Conservation (phyloP, 2,113 vertebrate species). For the Syngnathus typhle region DNA sequence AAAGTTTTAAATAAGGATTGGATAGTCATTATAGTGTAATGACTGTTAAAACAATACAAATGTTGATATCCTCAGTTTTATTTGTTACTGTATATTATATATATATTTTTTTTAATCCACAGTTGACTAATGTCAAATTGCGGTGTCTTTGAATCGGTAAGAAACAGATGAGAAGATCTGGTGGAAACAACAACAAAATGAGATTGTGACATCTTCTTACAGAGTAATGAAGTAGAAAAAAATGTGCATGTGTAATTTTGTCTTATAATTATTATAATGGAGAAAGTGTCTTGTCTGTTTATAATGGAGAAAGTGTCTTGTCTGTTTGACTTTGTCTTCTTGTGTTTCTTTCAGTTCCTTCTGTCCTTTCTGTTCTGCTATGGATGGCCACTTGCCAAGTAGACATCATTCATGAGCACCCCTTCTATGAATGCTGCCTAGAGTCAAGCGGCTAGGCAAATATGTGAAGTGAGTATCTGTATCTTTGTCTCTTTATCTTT, state of each 20-base stretch:
- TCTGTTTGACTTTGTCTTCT: background rate
- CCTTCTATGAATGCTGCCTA: background rate
- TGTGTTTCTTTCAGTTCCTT: background rate
- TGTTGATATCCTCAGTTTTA: too few relatives aligned
- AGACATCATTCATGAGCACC: background rate
- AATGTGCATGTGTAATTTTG: background rate
- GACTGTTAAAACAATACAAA: too few relatives aligned
- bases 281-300: background rate
- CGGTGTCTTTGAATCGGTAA: too few relatives aligned
- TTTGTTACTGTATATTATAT: too few relatives aligned
- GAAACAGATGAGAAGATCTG: too few relatives aligned
- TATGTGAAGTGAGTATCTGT: background rate
- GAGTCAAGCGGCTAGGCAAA: background rate
- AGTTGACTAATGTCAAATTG: too few relatives aligned
- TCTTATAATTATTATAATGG: background rate
- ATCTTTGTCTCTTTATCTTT: background rate
- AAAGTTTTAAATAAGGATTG: too few relatives aligned
- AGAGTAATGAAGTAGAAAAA: too few relatives aligned
- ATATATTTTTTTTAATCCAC: too few relatives aligned
- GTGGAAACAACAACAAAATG: too few relatives aligned
- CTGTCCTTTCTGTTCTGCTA: background rate
- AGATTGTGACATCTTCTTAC: too few relatives aligned
- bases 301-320: background rate
- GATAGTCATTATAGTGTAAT: too few relatives aligned
- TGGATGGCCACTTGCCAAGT: background rate